A percentile compares a stretch with the other conserved stretches of the same genome.
Conservation (phyloP, 2,888 invertebrate genomes). For the Apamea anceps region DNA sequence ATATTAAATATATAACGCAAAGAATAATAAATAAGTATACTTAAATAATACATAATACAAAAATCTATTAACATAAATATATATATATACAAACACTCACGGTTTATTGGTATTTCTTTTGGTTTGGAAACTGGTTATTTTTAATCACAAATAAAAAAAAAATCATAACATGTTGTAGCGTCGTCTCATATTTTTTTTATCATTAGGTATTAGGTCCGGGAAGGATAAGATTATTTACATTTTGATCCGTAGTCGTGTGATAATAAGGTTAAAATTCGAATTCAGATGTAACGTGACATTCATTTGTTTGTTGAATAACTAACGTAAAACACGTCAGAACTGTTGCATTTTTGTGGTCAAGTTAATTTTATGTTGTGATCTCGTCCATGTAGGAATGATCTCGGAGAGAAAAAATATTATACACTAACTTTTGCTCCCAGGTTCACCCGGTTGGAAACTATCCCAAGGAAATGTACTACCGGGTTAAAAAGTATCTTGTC, state of each 20-base stretch:
- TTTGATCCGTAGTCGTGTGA: not conserved
- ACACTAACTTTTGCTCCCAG: too few species aligned
- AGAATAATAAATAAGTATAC: too few species aligned
- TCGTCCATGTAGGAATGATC: not conserved
- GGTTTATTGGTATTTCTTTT: not conserved
- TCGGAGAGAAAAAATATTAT: not conserved
- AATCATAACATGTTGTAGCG: not conserved
- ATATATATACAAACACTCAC: too few species aligned
- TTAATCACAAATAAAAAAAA: not conserved
- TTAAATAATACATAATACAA: too few species aligned
- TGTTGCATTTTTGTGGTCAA: not conserved
- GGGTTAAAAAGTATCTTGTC: too few species aligned
- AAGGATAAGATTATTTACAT: not conserved
- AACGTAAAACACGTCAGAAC: not conserved
- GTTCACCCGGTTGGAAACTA: too few species aligned
- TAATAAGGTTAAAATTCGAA: conserved; percentile 2
- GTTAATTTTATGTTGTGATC: not conserved
- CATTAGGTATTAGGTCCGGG: too few species aligned
- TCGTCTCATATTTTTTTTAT: not conserved
- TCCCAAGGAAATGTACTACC: too few species aligned
- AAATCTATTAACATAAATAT: too few species aligned
- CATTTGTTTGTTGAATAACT: not conserved
- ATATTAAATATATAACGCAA: too few species aligned
- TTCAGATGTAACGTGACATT: not conserved
- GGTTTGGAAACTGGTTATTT: not conserved